Conservation (phyloP, 35 echinoderm and acorn worm species). For the Patiria miniata region DNA sequence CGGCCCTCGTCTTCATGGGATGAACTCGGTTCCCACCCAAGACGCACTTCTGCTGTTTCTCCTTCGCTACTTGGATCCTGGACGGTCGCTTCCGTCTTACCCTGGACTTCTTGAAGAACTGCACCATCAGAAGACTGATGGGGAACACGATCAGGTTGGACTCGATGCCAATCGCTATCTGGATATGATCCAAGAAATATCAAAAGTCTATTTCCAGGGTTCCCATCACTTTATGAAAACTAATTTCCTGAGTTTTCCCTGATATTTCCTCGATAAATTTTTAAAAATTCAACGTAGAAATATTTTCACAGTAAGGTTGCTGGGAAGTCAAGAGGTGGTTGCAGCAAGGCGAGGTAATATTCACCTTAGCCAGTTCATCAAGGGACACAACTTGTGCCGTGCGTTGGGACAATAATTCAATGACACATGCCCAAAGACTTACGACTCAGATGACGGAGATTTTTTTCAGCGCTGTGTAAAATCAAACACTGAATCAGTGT, state of each 20-base stretch:
- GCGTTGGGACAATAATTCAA: no score
- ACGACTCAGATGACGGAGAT: no score
- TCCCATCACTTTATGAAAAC: no score
- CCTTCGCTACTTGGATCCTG: constrained; percentile 64
- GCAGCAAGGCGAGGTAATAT: no score
- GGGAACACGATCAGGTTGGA: constrained; percentile 93
- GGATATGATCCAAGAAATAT: not conserved
- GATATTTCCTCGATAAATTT: not conserved
- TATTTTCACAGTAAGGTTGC: not conserved
- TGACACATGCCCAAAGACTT: no score
- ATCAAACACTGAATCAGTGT: no score
- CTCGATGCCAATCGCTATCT: constrained; percentile 56
- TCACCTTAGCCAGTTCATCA: no score
- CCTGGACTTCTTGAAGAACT: constrained; percentile 86
- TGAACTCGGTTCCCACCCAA: not conserved
- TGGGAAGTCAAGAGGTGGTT: no score
- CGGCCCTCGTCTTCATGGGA: not conserved
- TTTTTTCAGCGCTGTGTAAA: no score
- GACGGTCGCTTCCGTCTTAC: constrained; percentile 71
- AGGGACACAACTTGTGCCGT: no score
- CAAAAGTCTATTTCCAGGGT: no score
- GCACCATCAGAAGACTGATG: constrained; percentile 72
- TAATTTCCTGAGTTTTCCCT: no score
- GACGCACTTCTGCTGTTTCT: not conserved
- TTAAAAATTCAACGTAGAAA: not conserved